Evolutionary conservation across 2,113 vertebrate genomes (phyloP).

Genomic region (Hymenochirus boettgeri): DNA sequence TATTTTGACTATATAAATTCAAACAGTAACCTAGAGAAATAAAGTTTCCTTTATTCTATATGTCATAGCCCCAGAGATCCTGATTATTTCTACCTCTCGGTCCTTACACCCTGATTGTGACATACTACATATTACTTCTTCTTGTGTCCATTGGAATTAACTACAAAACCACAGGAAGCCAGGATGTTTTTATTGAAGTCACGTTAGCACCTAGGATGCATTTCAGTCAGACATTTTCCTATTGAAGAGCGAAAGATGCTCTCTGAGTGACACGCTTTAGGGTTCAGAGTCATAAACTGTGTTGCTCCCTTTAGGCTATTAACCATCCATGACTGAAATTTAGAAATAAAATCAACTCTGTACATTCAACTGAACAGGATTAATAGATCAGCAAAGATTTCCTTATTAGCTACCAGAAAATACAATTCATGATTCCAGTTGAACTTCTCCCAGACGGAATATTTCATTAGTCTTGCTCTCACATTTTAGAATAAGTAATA

Average conservation of each 20-base stretch:
- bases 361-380: neutral
- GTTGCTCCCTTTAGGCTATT: slow-evolving; percentile 29
- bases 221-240: slow-evolving; percentile 20
- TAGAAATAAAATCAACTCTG: slow-evolving; percentile 5
- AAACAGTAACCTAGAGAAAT: slow-evolving; percentile 23
- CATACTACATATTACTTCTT: slow-evolving; percentile 33
- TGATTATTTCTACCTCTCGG: slow-evolving; percentile 13
- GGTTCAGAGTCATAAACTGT: slow-evolving; percentile 25
- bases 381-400: slow-evolving; percentile 14
- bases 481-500: neutral
- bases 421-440: neutral
- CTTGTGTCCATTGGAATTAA: slow-evolving; percentile 30
- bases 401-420: slow-evolving; percentile 1
- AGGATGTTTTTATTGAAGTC: slow-evolving; percentile 34
- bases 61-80: neutral
- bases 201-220: slow-evolving; percentile 21
- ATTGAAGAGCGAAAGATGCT: slow-evolving; percentile 24
- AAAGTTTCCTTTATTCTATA: slow-evolving; percentile 16
- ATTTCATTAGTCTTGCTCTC: neutral
- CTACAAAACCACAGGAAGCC: slow-evolving; percentile 23
- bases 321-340: slow-evolving; percentile 13
- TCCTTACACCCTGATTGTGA: slow-evolving; percentile 28
- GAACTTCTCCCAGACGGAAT: slow-evolving; percentile 6
- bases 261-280: slow-evolving; percentile 27
- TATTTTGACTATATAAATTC: slow-evolving; percentile 16